Evolutionary conservation across 2,888 invertebrate species (phyloP), one percentile per base, ranked within the genome.

Genomic region (Strigamia maritima): DNA sequence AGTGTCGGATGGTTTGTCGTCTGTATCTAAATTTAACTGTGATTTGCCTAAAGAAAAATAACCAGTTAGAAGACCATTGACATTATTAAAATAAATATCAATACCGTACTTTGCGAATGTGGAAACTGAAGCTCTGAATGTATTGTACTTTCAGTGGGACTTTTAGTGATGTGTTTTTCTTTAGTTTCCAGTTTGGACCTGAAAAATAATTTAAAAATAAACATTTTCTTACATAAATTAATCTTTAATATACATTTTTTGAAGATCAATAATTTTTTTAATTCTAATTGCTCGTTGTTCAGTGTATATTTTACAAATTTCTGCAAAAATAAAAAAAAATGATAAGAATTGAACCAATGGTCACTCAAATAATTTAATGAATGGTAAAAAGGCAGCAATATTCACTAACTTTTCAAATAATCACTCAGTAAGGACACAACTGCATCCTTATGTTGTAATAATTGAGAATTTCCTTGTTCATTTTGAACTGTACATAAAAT

Each of bases 251-350:
- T 80, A 90, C 83, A 96, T 87, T 85, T 92, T 92, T 83, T 94
- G 92, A 77, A 92, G 90, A 84, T 97, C 95, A 40, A 95, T 87
- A 0, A 93, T 92, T 83, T 94, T 89, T 85, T 95, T 95, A 0
- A 96, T 92, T 81, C 96, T 87, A 80, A 95, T 90, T 0, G 95
- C 94, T 86, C 93, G 94, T 82, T 95, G 92, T 86, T 96, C 94
- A 79, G 93, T 91, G 85, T 95, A 95, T 80, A 95, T 91, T 85
- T 93, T 92, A 82, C 94, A 94, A 0, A 97, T 94, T 80, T 89
- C 89, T 87, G 82, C n/a, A 84, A 84, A 14, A 38, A 74, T 70
- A 76, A 40, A 35, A 79, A 75, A 78, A 75, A 38, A 79, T 77
- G 19, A 10, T 10, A 2, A 4, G 8, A 24, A 49, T 22, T 77